Evolutionary conservation across 2,113 vertebrate genomes (phyloP), one percentile per base, ranked within the genome.

Genomic region (Phycodurus eques): DNA sequence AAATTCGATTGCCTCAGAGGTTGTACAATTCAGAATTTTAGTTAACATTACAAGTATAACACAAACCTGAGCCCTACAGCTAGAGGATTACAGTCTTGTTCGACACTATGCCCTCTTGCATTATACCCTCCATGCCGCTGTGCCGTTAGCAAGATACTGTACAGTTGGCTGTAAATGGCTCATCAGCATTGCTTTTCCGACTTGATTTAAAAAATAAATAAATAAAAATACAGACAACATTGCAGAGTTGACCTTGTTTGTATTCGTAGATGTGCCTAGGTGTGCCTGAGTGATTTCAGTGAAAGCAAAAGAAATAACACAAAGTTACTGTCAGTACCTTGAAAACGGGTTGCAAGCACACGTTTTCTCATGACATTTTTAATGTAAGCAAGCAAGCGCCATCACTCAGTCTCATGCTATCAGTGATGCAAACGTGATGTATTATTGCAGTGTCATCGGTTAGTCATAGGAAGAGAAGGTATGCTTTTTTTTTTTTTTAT

Each of bases 121-220:
- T 46, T 70, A 74, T 70, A 71, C 59, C 63, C 67, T 22, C 27
- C 42, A 67, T 73, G 74, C 35, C 12, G 39, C 39, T 43, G 39
- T 33, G n/a, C 68, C 0, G 14, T 12, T 33, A 70, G 65, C 71
- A 13, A 61, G 79, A 64, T 65, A 78, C 39, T 49, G 14, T 74
- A 44, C 27, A 27, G 27, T 27, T 27, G 4, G 47, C 31, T 67
- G 27, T 76, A 79, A 78, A 74, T 78, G 80, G 62, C 59, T 77
- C 62, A 63, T 75, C 22, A 67, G 65, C 2, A 1, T 5, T 35
- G 9, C 11, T 61, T 79, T 81, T 60, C 68, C 22, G 5, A 31
- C 14, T 14, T 8, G 11, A 42, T 6, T 35, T 33, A n/a, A 66
- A 54, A 54, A 54, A 54, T 54, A 54, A 54, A 9, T n/a, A 54